phyloP scores from a whole-genome alignment of 2,797 vertebrate genomes.

The Liasis olivaceus region DNA sequence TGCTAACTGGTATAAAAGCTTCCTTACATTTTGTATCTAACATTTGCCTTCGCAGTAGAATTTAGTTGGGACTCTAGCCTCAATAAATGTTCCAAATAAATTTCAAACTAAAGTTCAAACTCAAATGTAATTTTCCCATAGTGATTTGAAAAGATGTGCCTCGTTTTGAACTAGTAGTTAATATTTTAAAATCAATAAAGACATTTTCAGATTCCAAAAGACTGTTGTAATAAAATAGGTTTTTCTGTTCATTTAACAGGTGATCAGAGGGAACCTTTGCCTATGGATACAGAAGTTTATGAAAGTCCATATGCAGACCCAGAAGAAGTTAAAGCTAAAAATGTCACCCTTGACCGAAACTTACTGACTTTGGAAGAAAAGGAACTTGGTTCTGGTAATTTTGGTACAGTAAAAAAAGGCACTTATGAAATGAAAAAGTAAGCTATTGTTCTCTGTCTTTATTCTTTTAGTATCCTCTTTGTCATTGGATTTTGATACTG shows the following conservation, averaged over 20 bases:
- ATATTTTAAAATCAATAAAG: background rate
- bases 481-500: background rate
- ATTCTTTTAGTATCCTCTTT: background rate
- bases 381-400: conserved; percentile 96
- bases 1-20: background rate
- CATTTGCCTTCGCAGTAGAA: background rate
- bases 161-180: background rate
- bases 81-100: background rate
- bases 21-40: background rate
- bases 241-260: conserved; percentile 48
- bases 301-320: conserved; percentile 97
- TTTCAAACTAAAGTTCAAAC: background rate
- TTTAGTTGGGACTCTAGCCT: too few species aligned
- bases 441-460: conserved; percentile 50
- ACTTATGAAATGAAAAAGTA: conserved; percentile 93
- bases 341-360: conserved; percentile 81
- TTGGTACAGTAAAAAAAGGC: conserved; percentile 93
- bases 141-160: background rate
- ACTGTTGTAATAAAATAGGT: background rate
- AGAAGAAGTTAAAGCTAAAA: conserved; percentile 88
- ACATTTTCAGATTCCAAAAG: background rate
- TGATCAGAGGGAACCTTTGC: conserved; percentile 79
- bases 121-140: background rate
- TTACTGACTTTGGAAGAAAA: conserved; percentile 86
- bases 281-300: conserved; percentile 94